Base-by-base conservation (phyloP, 2,113 vertebrate genomes). In the Oreotrochilus melanogaster region DNA sequence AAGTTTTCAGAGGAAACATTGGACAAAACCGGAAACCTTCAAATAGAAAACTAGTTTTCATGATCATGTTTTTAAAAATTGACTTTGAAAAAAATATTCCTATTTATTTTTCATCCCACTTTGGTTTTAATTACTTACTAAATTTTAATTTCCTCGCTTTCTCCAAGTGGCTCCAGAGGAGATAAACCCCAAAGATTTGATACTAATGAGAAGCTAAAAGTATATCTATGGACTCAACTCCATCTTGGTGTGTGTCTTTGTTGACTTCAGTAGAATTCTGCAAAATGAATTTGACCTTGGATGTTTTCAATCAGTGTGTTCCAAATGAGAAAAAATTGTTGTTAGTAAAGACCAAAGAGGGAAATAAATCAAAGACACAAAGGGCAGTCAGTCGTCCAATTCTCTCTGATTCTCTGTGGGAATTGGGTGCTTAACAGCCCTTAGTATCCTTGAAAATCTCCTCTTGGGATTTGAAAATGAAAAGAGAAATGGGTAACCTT, bases 311-410 rank as follows among this genome's bases (percentile, higher is more conserved):
- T 95, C 94, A 96, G 86, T 78, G 73, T 96, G 95, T 78, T 95
- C 94, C 95, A 97, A 95, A 95, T 96, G 96, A 96, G 95, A 97
- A 97, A 93, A 96, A 96, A 95, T 92, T 95, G 95, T 96, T 95
- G 93, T 96, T 97, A 95, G 93, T 96, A 96, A 97, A 95, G 89
- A 94, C 86, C 86, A 95, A 97, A 95, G 94, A 93, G 79, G 86
- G 95, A 93, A 94, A 94, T 93, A 95, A 96, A 97, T 95, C 95
- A 97, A 96, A 96, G 96, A 92, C 91, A 96, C 94, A 96, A 94
- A 96, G 95, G 92, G 95, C 95, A 96, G 92, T 92, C 91, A 97
- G 94, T 96, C 53, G 31, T 93, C 95, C 91, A 95, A 85, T 91
- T 93, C 95, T 43, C 80, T 95, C 73, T 93, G 91, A 97, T 92